Percentiles rank a stretch among this genome's conserved stretches.
Conservation (phyloP, 1,140 invertebrate genomes). For the Penaeus vannamei region DNA sequence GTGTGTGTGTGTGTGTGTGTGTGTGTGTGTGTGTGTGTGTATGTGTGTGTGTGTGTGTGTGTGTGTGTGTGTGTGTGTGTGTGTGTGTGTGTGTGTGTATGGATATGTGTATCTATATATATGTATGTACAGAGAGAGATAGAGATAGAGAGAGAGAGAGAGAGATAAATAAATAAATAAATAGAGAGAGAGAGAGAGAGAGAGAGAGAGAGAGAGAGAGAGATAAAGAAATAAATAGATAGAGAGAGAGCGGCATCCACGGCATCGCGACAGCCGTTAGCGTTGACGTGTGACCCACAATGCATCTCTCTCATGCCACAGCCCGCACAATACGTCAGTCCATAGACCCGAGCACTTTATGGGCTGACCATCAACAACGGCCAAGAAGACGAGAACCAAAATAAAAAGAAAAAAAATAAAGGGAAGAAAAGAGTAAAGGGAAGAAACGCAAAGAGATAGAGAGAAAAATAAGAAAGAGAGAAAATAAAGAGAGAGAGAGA, state of each 20-base stretch:
- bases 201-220: neutral
- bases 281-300: no score
- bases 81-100: constrained; percentile 11
- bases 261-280: no score
- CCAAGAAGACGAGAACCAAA: no score
- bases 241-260: neutral
- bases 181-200: neutral
- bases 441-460: neutral
- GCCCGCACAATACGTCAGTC: no score
- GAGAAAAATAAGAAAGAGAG: neutral
- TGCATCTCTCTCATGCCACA: no score
- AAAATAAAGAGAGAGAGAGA: neutral
- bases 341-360: no score
- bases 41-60: constrained; percentile 11
- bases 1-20: neutral
- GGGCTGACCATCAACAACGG: no score
- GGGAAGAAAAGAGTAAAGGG: neutral
- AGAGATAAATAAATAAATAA: neutral
- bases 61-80: constrained; percentile 11
- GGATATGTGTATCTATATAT: neutral
- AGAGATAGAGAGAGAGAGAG: no score
- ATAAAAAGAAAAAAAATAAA: neutral
- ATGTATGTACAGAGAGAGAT: no score
- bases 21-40: constrained; percentile 1
- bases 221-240: neutral